phyloP scores from a whole-genome alignment of 2,888 invertebrate genomes.

The Entomobrya multifasciata region DNA sequence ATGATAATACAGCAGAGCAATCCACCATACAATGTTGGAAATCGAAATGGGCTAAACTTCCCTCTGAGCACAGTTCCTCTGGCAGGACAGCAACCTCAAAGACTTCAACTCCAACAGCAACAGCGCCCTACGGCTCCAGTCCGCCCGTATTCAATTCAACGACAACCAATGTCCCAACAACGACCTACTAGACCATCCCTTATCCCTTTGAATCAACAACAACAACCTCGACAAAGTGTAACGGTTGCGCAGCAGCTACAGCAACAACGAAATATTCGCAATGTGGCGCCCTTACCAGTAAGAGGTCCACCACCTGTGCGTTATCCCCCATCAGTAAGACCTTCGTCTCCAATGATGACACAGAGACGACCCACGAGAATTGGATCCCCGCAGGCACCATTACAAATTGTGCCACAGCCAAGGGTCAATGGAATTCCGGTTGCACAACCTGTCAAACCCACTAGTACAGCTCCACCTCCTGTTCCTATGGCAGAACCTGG shows the following conservation, averaged over 20 bases:
- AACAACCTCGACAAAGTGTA: not conserved
- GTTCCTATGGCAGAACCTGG: not conserved
- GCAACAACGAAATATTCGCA: not conserved
- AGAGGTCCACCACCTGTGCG: not conserved
- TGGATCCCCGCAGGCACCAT: not conserved
- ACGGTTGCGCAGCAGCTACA: not conserved
- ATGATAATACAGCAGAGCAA: slow-evolving; percentile 29
- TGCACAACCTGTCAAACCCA: not conserved
- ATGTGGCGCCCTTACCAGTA: not conserved
- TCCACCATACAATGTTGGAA: not conserved
- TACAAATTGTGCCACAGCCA: not conserved
- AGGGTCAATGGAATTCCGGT: not conserved
- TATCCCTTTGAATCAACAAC: not conserved
- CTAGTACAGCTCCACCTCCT: not conserved
- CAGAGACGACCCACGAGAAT: not conserved
- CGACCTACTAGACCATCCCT: not conserved
- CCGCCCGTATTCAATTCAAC: not conserved
- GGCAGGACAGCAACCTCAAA: not conserved
- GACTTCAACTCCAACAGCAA: not conserved
- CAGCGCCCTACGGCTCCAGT: not conserved
- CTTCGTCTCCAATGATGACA: not conserved
- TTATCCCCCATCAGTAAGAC: not conserved
- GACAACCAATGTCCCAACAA: not conserved
- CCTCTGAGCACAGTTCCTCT: not conserved
- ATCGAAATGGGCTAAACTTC: slow-evolving; percentile 25